phyloP scores from a whole-genome alignment of 2,797 vertebrate genomes.

The Periparus ater region DNA sequence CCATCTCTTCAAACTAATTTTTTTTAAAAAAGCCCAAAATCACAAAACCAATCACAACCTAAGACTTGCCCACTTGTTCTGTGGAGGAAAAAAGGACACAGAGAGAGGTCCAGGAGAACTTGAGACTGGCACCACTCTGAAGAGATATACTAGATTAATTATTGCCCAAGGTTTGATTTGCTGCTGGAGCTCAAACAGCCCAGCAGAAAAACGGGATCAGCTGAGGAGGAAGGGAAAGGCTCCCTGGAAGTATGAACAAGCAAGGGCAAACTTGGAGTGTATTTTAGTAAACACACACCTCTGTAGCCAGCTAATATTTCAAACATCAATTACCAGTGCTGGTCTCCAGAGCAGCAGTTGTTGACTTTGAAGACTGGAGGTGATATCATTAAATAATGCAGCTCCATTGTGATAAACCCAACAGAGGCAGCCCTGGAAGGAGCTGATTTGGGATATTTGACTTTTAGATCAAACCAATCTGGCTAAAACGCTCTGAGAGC shows the following conservation, averaged over 20 bases:
- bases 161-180: background rate
- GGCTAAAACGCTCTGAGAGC: background rate
- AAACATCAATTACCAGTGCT: background rate
- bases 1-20: background rate
- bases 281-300: background rate
- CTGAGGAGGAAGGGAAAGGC: slow-evolving; percentile 12
- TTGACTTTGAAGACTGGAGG: slow-evolving; percentile 61
- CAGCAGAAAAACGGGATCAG: background rate
- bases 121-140: background rate
- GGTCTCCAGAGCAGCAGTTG: background rate
- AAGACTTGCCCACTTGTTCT: background rate
- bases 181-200: background rate
- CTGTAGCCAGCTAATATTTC: background rate
- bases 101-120: background rate
- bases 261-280: background rate
- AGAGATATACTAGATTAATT: slow-evolving; percentile 17
- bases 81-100: background rate
- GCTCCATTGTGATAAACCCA: background rate
- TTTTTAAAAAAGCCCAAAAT: rapidly evolving
- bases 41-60: background rate
- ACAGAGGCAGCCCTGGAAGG: background rate
- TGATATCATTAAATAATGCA: background rate
- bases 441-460: background rate
- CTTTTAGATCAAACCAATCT: slow-evolving; percentile 18
- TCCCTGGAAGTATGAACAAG: background rate